Base-by-base conservation (phyloP, 2,888 invertebrate species). In the Campopleginae sp. region DNA sequence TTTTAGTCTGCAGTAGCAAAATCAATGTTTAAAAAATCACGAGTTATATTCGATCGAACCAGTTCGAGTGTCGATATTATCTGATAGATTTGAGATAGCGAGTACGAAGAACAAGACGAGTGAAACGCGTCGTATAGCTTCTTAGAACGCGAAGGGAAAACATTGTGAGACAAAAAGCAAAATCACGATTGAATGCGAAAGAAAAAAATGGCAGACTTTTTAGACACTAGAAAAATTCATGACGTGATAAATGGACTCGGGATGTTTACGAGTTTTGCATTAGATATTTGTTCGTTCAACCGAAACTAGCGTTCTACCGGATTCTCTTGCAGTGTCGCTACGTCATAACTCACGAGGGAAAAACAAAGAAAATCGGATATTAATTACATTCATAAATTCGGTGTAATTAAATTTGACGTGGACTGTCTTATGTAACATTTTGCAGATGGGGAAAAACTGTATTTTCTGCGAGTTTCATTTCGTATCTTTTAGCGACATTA, bases 81-180 rank as follows among this genome's bases (percentile, higher is more conserved):
- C 33, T 33, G 80, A 75, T 75, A 27, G 75, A 74, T 75, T 75
- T 42, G 23, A 48, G 80, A 81, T 81, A 81, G 75, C 58, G 66
- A 58, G 54, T 61, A 75, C 66, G 75, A 46, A 46, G 46, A 68
- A 19, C 31, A 68, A 74, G 58, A 70, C 74, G 70, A 51, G 48
- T 74, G 68, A 27, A 12, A 44, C 42, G 66, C 61, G 58, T 54
- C 75, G 38, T 74, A 27, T 44, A 44, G 27, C n/a, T 75, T 82
- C 68, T 42, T 48, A 7, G 58, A 70, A 79, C 23, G 33, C 23
- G 33, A 58, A 51, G 61, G 31, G 27, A 10, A 79, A 58, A 79
- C 54, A 27, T 78, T 78, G 19, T n/a, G 19, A 42, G 54, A 33
- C 65, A 17, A 80, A 54, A 54, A 19, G 31, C 2, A 23, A 7